Evolutionary conservation across 1,140 invertebrate genomes (phyloP).

Genomic region (Trichogramma pretiosum): DNA sequence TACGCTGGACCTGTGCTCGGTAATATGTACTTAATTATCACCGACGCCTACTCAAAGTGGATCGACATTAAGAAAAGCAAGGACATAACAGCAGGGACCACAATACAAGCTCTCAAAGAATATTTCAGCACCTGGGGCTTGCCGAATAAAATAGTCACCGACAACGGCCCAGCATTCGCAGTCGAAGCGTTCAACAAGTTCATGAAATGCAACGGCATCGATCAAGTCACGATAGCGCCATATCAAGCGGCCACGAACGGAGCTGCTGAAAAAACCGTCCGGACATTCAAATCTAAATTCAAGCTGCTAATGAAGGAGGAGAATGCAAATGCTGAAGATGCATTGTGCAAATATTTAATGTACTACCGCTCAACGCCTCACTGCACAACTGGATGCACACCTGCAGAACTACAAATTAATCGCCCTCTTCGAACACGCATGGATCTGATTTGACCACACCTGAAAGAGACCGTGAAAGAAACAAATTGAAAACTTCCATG

Average conservation of each 20-base stretch:
- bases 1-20: constrained; percentile 26
- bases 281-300: constrained; percentile 25
- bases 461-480: background rate
- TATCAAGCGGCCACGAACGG: constrained; percentile 24
- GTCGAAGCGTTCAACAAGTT: constrained; percentile 15
- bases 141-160: constrained; percentile 18
- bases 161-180: constrained; percentile 19
- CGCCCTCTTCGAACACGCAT: constrained; percentile 14
- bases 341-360: constrained; percentile 18
- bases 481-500: background rate
- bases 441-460: constrained; percentile 1
- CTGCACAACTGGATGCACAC: constrained; percentile 12
- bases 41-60: constrained; percentile 28
- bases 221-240: constrained; percentile 14
- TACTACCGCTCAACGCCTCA: constrained; percentile 16
- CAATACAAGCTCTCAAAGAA: constrained; percentile 21
- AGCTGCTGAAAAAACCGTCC: constrained; percentile 20
- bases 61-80: constrained; percentile 23
- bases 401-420: constrained; percentile 18
- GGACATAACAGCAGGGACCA: constrained; percentile 18
- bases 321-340: constrained; percentile 8
- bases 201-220: constrained; percentile 9
- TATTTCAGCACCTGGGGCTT: constrained; percentile 21
- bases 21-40: constrained; percentile 27
- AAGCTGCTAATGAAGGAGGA: constrained; percentile 26